Base-by-base conservation (phyloP, 2,113 vertebrate genomes). In the Centrocercus urophasianus region DNA sequence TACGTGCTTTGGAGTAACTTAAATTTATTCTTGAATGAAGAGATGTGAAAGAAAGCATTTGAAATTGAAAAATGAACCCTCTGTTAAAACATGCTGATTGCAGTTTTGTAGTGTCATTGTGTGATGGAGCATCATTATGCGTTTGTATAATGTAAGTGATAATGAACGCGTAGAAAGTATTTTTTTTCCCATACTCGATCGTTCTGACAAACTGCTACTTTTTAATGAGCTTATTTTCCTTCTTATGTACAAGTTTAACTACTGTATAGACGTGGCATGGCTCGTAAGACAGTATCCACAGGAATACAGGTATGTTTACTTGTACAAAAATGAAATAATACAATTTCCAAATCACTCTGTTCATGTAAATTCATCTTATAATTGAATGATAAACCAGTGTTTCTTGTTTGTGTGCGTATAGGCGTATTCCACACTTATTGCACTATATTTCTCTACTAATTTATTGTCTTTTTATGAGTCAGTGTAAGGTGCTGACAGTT, bases 181-280 rank as follows among this genome's bases (percentile, higher is more conserved):
- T 65, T 89, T 77, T 72, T 70, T 80, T 32, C 38, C 21, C 77
- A 3, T 71, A 59, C 10, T 52, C 75, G 2, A 1, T 14, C 88
- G 15, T 22, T 74, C 14, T 86, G n/a, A 18, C 25, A 61, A 89
- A 65, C 9, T 40, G 4, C 5, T 42, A 67, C 63, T 86, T 93
- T 71, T 52, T 93, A 90, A 93, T 42, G 9, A 82, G 4, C 85
- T 24, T 84, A 32, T 91, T 34, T 91, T 90, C 59, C 93, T 95
- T 38, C 18, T 64, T 48, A 6, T 27, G 6, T 34, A 0, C 80
- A 89, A 99, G 99, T 99, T 99, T 97, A 99, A 99, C 97, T 99
- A 99, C 97, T 99, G 99, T 95, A 98, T 99, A 91, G 99, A 99
- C 32, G 97, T 99, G 77, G 94, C 96, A 60, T 99, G 99, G 99